phyloP scores from a whole-genome alignment of 2,113 vertebrate genomes.

The Origma solitaria region DNA sequence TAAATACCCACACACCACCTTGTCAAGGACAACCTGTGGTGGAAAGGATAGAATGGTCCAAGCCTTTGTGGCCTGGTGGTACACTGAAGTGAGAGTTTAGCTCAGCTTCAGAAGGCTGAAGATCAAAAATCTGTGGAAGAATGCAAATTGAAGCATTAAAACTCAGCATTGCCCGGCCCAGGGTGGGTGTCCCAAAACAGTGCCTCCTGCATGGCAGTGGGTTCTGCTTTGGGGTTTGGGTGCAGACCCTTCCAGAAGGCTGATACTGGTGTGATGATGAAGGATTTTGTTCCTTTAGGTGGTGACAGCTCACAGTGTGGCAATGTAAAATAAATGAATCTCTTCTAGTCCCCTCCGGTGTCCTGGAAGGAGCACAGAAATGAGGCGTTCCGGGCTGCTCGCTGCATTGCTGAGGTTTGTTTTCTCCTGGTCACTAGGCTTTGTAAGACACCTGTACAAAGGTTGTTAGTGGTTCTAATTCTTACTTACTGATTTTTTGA shows the following conservation, averaged over 20 bases:
- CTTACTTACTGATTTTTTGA: neutral
- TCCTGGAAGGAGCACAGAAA: neutral
- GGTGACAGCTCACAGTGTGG: neutral
- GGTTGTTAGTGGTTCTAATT: neutral
- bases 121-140: neutral
- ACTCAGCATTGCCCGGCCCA: neutral
- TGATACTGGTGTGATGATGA: neutral
- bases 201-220: neutral
- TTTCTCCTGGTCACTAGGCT: neutral
- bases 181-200: neutral
- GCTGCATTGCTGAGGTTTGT: neutral
- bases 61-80: neutral
- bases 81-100: neutral
- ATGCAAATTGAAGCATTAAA: neutral
- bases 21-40: neutral
- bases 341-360: fast-evolving
- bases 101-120: neutral
- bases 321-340: neutral
- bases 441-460: neutral
- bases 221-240: neutral
- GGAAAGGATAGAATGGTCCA: neutral
- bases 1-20: neutral
- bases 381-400: neutral
- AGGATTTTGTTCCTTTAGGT: neutral
- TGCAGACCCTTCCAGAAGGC: neutral